Base-by-base conservation (phyloP, 37 sponge, comb jelly and placozoan species). In the Geodia barretti region DNA sequence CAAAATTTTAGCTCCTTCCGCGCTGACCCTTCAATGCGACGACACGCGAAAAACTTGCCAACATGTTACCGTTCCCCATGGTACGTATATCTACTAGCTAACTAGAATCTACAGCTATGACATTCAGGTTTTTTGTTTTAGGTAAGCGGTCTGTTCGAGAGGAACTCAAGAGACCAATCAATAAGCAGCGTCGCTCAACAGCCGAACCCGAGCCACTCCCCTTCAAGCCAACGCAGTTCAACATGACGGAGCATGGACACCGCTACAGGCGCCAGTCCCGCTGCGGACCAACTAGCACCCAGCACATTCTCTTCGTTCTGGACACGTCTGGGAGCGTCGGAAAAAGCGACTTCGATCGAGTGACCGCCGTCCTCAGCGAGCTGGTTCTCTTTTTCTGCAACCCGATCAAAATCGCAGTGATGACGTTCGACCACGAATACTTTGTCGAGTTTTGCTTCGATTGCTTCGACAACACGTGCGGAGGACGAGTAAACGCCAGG, bases 321-420 rank as follows among this genome's bases (percentile, higher is more conserved):
- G 69, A 68, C 35, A 68, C 69, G 33, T 68, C 69, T 68, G 69
- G 69, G 31, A 68, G 69, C 69, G 17, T 58, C n/a, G n/a, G n/a
- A n/a, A n/a, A n/a, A n/a, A n/a, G n/a, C n/a, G n/a, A n/a, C n/a
- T n/a, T n/a, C n/a, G n/a, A n/a, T n/a, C n/a, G n/a, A n/a, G n/a
- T n/a, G n/a, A n/a, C n/a, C n/a, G n/a, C n/a, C n/a, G n/a, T n/a
- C n/a, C n/a, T n/a, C n/a, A n/a, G n/a, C n/a, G n/a, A n/a, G n/a
- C n/a, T n/a, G n/a, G n/a, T n/a, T n/a, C n/a, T n/a, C n/a, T n/a
- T n/a, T n/a, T n/a, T n/a, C n/a, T n/a, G n/a, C n/a, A n/a, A n/a
- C n/a, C n/a, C n/a, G n/a, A n/a, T n/a, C n/a, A n/a, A n/a, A n/a
- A n/a, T n/a, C n/a, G n/a, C n/a, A n/a, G n/a, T n/a, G n/a, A n/a